These are phyloP conservation scores for Nineta flava DNA, from an alignment of 2,888 invertebrate genomes.

Conservation along the genomic window DNA sequence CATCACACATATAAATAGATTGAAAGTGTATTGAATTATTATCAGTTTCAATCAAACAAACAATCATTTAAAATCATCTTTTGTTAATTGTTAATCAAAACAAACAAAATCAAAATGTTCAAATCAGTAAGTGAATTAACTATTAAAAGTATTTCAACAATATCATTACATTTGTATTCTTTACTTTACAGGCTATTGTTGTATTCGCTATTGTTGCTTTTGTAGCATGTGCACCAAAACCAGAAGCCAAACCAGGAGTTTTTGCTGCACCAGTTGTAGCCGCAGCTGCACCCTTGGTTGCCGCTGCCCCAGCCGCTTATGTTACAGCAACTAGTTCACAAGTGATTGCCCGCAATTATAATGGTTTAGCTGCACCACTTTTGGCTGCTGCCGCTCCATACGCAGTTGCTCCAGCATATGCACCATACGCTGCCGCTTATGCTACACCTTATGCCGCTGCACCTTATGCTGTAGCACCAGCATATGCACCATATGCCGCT, in stretches of 20 bases:
- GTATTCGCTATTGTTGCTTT: constrained; percentile 2
- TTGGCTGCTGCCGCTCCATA: constrained; percentile 27
- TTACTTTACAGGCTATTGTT: background rate
- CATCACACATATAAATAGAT: no score
- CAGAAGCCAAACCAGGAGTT: constrained; percentile 21
- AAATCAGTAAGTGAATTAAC: constrained; percentile 21
- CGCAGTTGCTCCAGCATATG: constrained; percentile 25
- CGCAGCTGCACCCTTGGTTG: constrained; percentile 20
- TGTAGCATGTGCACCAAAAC: constrained; percentile 11
- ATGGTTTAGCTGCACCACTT: constrained; percentile 35
- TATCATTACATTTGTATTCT: background rate
- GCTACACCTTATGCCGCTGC: constrained; percentile 17
- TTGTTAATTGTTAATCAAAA: background rate
- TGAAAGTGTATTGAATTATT: background rate
- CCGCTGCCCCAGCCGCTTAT: constrained; percentile 22
- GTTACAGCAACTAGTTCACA: constrained; percentile 52
- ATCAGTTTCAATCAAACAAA: background rate
- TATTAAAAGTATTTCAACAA: background rate
- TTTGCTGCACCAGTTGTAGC: constrained; percentile 17
- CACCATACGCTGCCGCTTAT: background rate
- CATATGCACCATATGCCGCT: background rate
- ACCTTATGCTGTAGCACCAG: constrained; percentile 26
- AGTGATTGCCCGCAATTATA: constrained; percentile 43
- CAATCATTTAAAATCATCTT: background rate
- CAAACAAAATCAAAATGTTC: constrained; percentile 19